Conservation (phyloP, 2,888 invertebrate species). For the Pterostichus niger region DNA sequence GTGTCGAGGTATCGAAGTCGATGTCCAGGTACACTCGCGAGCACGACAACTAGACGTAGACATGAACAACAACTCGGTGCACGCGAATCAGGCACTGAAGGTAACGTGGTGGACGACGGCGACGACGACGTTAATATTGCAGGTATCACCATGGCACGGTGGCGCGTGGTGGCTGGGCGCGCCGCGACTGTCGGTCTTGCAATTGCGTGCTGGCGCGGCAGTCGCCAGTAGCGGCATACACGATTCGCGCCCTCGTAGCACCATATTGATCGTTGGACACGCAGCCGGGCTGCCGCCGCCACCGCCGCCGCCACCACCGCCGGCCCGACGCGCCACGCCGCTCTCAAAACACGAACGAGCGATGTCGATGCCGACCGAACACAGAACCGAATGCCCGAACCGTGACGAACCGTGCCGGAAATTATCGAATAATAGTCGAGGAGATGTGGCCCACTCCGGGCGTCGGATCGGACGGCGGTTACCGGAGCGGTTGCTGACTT, state of each 20-base stretch:
- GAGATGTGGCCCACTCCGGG: constrained; percentile 54
- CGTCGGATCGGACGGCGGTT: constrained; percentile 58
- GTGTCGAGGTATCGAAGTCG: constrained; percentile 35
- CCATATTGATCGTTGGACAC: constrained; percentile 65
- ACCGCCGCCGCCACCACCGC: constrained; percentile 19
- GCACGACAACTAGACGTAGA: constrained; percentile 13
- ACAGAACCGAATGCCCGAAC: constrained; percentile 21
- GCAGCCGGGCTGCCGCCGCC: constrained; percentile 59
- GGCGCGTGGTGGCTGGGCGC: constrained; percentile 40
- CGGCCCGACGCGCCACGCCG: constrained; percentile 17
- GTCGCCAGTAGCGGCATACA: constrained; percentile 25
- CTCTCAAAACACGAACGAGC: constrained; percentile 20
- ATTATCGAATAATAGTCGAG: constrained; percentile 48
- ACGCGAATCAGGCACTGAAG: constrained; percentile 27
- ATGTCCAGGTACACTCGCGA: constrained; percentile 44
- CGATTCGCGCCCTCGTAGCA: constrained; percentile 60
- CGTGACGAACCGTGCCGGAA: constrained; percentile 53
- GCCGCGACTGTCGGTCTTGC: constrained; percentile 29
- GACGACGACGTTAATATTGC: neutral
- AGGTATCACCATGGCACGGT: constrained; percentile 10
- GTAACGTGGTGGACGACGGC: neutral
- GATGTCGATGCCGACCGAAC: constrained; percentile 53
- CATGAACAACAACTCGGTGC: neutral
- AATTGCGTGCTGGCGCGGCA: neutral
- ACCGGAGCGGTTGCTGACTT: constrained; percentile 61